Base-by-base conservation (phyloP, 2,888 invertebrate species). In the Oxytorus armatus region DNA sequence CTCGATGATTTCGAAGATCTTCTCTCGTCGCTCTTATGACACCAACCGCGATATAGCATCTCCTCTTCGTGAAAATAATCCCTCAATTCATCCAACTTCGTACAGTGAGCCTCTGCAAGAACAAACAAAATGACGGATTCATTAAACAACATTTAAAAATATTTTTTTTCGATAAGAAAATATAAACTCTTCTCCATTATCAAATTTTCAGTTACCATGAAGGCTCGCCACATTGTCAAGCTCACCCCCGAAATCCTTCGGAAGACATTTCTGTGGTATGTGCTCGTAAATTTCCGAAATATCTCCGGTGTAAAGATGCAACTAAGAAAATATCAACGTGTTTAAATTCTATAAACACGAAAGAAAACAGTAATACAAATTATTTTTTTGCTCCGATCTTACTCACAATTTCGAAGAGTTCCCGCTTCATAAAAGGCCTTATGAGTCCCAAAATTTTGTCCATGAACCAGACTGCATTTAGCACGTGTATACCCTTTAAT, bases 401-500 rank as follows among this genome's bases (percentile, higher is more conserved):
- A 77, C 81, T 88, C 86, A 93, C 93, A 89, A 92, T 87, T 21
- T 92, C 90, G 59, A 92, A 86, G 0, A 93, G 84, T 79, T 93
- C 92, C 76, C 90, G 90, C 77, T 92, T 93, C 90, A 93, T 91
- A 77, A 93, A 92, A 1, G 93, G 93, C 80, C 88, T 92, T 0
- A 93, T 72, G 14, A 93, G 88, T 1, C 91, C 82, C 85, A 93
- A 87, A 25, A 93, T 83, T 87, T 93, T 93, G 81, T 93, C 92
- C 68, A 93, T 88, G 76, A 93, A 92, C 86, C 93, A 92, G 0
- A 92, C 90, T 0, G 91, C 90, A 86, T 96, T 96, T 65, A 96
- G 89, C 0, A 96, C 93, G 88, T 96, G 95, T 70, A 96, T 94
- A 0, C 93, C 94, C 83, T 93, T 93, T 90, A 96, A 93, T 75